phyloP scores from a whole-genome alignment of 1,140 invertebrate genomes.

The Drosophila takahashii region DNA sequence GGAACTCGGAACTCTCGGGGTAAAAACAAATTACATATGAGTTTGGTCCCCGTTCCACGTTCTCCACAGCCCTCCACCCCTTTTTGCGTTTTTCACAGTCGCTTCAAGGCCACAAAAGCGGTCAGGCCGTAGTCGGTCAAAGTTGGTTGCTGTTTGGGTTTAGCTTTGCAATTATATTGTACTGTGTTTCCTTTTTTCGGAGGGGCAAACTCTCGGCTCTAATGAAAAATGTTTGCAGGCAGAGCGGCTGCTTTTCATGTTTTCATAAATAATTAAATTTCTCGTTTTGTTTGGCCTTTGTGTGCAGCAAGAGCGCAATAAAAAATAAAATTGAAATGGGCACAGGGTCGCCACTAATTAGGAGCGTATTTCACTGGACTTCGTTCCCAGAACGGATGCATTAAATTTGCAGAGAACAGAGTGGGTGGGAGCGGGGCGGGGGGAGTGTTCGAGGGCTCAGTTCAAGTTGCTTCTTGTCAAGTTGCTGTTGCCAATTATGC shows the following conservation, averaged over 20 bases:
- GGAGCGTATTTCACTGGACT: constrained; percentile 61
- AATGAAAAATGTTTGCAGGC: constrained; percentile 71
- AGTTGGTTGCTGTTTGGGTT: constrained; percentile 57
- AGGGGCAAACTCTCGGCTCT: constrained; percentile 50
- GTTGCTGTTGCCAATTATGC: constrained; percentile 65
- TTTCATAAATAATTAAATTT: constrained; percentile 82
- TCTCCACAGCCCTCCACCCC: not conserved
- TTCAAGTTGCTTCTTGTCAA: constrained; percentile 55
- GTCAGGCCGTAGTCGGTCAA: constrained; percentile 64
- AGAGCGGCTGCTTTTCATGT: constrained; percentile 55
- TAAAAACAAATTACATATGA: constrained; percentile 77
- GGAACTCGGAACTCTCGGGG: constrained; percentile 35
- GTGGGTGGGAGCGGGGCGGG: not conserved
- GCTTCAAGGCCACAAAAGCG: constrained; percentile 73
- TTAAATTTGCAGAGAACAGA: constrained; percentile 48
- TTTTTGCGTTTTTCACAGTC: constrained; percentile 19
- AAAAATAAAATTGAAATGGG: constrained; percentile 52
- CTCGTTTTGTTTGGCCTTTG: constrained; percentile 40
- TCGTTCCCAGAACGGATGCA: constrained; percentile 53
- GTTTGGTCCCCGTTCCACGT: constrained; percentile 22
- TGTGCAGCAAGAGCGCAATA: constrained; percentile 14
- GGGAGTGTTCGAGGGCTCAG: constrained; percentile 4
- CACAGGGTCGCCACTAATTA: constrained; percentile 74
- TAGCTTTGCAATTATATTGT: constrained; percentile 75
- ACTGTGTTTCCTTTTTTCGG: constrained; percentile 42